These are phyloP conservation scores for Phytoseiulus persimilis DNA, from an alignment of 2,888 invertebrate species.

Conservation along the genomic window DNA sequence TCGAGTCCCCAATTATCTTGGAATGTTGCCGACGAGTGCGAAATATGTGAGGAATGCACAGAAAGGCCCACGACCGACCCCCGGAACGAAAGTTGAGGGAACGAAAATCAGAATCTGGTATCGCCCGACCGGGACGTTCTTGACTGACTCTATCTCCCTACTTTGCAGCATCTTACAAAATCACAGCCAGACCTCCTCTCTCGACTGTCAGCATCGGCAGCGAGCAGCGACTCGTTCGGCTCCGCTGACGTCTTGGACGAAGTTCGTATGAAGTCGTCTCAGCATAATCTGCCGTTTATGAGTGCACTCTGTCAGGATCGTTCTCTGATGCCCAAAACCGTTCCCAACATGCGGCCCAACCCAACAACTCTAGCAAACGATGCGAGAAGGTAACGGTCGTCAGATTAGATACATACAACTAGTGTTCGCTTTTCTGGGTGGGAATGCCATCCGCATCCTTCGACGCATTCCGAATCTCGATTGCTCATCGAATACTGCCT, in stretches of 20 bases:
- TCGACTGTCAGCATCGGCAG: not conserved
- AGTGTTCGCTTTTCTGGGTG: too few relatives aligned
- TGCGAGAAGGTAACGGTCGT: not conserved
- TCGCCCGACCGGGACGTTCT: not conserved
- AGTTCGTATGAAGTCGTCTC: slow-evolving; percentile 75
- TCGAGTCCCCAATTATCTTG: not conserved
- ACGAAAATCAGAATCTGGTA: not conserved
- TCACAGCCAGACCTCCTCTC: not conserved
- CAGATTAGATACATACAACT: too few relatives aligned
- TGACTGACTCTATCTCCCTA: not conserved
- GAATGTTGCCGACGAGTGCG: too few relatives aligned
- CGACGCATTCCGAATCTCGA: too few relatives aligned
- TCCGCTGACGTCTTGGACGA: slow-evolving; percentile 56
- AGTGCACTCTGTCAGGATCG: slow-evolving; percentile 87
- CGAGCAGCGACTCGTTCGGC: slow-evolving; percentile 20
- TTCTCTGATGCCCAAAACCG: slow-evolving; percentile 56
- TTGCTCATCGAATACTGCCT: not conserved
- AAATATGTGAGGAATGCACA: too few relatives aligned
- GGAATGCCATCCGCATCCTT: too few relatives aligned
- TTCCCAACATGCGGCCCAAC: slow-evolving; percentile 41
- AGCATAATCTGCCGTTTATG: slow-evolving; percentile 80
- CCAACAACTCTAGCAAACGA: not conserved
- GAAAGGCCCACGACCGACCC: too few relatives aligned
- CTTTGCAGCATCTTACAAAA: not conserved
- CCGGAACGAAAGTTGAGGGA: not conserved